Conservation (phyloP, 2,888 invertebrate species). For the Octonoba sinensis region DNA sequence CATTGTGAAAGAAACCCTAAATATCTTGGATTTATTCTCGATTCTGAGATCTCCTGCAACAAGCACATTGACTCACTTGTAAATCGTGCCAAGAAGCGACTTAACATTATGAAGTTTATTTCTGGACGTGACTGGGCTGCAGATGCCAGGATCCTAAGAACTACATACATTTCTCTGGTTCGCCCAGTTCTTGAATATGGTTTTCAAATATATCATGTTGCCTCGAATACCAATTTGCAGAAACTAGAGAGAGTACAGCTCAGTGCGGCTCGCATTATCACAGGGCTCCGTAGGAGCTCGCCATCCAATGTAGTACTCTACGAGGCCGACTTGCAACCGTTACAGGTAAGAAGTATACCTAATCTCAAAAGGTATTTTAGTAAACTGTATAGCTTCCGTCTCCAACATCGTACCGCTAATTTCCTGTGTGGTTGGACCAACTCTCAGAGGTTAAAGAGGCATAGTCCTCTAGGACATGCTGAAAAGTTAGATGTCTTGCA, state of each 20-base stretch:
- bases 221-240: too few species aligned
- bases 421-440: too few species aligned
- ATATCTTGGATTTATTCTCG: constrained; percentile 11
- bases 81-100: constrained; percentile 2
- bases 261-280: constrained; percentile 10
- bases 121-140: constrained; percentile 4
- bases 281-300: background rate
- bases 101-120: constrained; percentile 8
- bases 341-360: background rate
- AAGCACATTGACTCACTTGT: constrained; percentile 12
- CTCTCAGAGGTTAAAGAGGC: too few species aligned
- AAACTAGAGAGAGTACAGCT: background rate
- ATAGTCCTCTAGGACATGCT: too few species aligned
- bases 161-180: too few species aligned
- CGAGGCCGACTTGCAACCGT: background rate
- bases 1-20: background rate
- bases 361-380: too few species aligned
- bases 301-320: background rate
- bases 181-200: too few species aligned
- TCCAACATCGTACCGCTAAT: too few species aligned
- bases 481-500: too few species aligned
- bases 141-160: too few species aligned
- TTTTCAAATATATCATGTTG: too few species aligned
- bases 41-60: constrained; percentile 11
- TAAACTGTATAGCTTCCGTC: too few species aligned